phyloP scores from a whole-genome alignment of 2,113 vertebrate species.

The Dipodomys merriami region DNA sequence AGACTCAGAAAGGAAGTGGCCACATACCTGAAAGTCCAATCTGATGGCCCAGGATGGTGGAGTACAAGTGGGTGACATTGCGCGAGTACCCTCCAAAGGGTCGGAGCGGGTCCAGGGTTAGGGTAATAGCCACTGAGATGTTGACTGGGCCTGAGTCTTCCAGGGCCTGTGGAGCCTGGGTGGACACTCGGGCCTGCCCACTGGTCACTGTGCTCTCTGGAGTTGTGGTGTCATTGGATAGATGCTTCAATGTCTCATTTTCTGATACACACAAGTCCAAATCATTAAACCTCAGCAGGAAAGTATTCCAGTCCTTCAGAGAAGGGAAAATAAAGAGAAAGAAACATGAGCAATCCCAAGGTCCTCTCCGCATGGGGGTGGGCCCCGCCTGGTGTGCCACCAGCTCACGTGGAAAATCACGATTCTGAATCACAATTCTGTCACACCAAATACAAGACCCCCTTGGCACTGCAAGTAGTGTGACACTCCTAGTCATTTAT shows the following conservation, averaged over 20 bases:
- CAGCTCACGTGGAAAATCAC: too few relatives aligned
- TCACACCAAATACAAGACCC: too few relatives aligned
- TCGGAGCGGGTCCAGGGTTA: slow-evolving; percentile 94
- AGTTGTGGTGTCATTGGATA: slow-evolving; percentile 93
- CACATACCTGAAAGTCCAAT: slow-evolving; percentile 93
- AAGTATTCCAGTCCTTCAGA: slow-evolving; percentile 97
- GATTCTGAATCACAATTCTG: too few relatives aligned
- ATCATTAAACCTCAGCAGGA: slow-evolving; percentile 96
- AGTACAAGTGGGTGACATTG: slow-evolving; percentile 96
- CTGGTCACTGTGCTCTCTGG: slow-evolving; percentile 94
- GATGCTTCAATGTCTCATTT: slow-evolving; percentile 97
- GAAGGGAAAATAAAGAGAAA: slow-evolving; percentile 36
- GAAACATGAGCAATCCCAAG: not conserved
- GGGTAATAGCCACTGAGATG: slow-evolving; percentile 96
- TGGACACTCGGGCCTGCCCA: slow-evolving; percentile 92
- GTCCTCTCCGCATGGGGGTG: not conserved
- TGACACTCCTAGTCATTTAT: not conserved
- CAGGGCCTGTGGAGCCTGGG: slow-evolving; percentile 90
- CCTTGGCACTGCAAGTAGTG: too few relatives aligned
- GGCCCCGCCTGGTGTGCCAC: not conserved
- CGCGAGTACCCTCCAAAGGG: slow-evolving; percentile 97
- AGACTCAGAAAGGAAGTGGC: not conserved
- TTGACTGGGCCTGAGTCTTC: slow-evolving; percentile 96
- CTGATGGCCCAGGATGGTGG: slow-evolving; percentile 95
- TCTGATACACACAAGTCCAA: slow-evolving; percentile 98